Evolutionary conservation across 2,888 invertebrate species (phyloP), one percentile per base, ranked within the genome.

Genomic region (Altica lythri): DNA sequence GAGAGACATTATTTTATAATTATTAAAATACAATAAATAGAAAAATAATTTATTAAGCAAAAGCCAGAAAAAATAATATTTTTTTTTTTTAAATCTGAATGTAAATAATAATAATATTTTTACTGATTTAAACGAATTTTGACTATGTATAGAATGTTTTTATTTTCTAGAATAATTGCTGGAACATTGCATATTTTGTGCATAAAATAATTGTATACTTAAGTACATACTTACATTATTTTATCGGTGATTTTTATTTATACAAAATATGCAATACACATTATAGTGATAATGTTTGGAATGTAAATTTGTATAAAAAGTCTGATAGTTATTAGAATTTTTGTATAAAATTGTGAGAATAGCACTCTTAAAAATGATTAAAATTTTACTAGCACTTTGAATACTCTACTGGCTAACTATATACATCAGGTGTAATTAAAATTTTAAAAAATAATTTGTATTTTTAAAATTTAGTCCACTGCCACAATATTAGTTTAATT

Each of bases 301-400:
- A 37, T 55, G 53, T 59, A 59, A 32, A 59, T 53, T 55, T 59
- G 55, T 59, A 55, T 25, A 58, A 53, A 53, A 53, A 55, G 50
- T 55, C 35, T 27, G 35, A 51, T 43, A 46, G 46, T 42, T 19
- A n/a, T 43, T 55, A 47, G 45, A 34, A 53, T 14, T 58, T 52
- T 54, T 52, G 38, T 48, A 42, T 48, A 51, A 43, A 34, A 34
- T 46, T 46, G 29, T 35, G 37, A 35, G 35, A 47, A 45, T 40
- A 45, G 46, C 49, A 53, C 43, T 53, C 17, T 43, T 32, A 43
- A 48, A 34, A 30, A 32, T 27, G 32, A 17, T 14, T 12, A 30
- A 40, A 18, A n/a, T n/a, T n/a, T n/a, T n/a, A n/a, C 16, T 30
- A 32, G 40, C 49, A 40, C 48, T 19, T 13, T 40, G n/a, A 40